Percentiles rank a stretch among this genome's conserved stretches.
These are phyloP conservation scores for Alentia gelatinosa DNA, from an alignment of 2,888 invertebrate species.

Conservation along the genomic window DNA sequence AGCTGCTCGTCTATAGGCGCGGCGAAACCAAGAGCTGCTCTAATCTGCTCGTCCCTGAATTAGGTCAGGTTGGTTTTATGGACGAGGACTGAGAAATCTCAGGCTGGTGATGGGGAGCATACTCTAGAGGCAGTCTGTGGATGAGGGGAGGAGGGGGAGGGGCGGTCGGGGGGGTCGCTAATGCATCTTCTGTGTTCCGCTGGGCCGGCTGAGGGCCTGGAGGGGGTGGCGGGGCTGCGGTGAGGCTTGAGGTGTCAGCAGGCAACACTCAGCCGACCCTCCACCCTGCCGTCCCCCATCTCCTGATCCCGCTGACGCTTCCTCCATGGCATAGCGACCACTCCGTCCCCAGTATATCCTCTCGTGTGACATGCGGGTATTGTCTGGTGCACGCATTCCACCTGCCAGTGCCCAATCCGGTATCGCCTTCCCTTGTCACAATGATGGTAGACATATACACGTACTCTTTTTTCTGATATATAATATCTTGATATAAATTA, in stretches of 20 bases:
- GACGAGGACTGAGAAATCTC: neutral
- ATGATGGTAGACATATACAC: no score
- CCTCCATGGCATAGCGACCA: neutral
- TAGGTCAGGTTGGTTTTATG: conserved; percentile 14
- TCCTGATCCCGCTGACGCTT: neutral
- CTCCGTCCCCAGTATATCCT: neutral
- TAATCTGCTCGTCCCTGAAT: neutral
- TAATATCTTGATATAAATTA: no score
- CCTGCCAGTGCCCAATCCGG: no score
- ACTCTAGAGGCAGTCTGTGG: neutral
- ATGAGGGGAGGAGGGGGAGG: neutral
- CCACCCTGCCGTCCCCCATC: neutral
- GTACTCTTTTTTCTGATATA: no score
- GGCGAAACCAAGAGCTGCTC: neutral
- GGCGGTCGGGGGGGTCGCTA: neutral
- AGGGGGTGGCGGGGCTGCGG: neutral
- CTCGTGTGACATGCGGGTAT: no score
- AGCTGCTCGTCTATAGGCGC: neutral
- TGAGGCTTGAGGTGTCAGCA: neutral
- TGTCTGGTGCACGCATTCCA: no score
- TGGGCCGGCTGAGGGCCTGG: neutral
- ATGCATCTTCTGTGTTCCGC: conserved; percentile 6
- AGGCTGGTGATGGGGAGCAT: neutral
- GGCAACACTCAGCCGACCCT: neutral
- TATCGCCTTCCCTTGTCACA: no score